phyloP scores from a whole-genome alignment of 2,113 vertebrate genomes.

The Astur gentilis region DNA sequence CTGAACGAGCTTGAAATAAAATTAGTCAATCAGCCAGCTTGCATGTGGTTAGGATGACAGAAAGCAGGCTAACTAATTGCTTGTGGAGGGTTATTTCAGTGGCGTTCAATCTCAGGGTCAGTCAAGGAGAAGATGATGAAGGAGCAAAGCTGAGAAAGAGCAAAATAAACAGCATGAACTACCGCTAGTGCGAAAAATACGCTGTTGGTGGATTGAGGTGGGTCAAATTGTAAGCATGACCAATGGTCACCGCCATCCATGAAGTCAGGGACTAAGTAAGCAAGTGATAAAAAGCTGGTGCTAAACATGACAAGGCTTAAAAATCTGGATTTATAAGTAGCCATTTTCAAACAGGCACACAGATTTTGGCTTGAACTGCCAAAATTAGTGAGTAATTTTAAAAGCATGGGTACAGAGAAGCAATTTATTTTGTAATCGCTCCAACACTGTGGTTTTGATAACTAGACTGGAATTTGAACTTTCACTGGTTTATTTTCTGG shows the following conservation, averaged over 20 bases:
- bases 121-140: neutral
- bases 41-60: neutral
- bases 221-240: neutral
- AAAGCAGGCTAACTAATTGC: neutral
- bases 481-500: neutral
- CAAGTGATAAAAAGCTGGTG: neutral
- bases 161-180: neutral
- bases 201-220: neutral
- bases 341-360: neutral
- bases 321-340: neutral
- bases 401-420: neutral
- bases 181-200: neutral
- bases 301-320: neutral
- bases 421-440: slow-evolving; percentile 18
- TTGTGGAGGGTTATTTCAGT: neutral
- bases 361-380: neutral
- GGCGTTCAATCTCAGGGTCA: neutral
- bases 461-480: slow-evolving; percentile 46
- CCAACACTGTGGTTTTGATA: neutral
- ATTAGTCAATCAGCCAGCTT: neutral
- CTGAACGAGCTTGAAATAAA: neutral
- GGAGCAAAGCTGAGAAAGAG: neutral
- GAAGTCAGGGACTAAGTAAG: neutral
- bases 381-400: neutral
- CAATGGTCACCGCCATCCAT: neutral